phyloP scores from a whole-genome alignment of 2,888 invertebrate species.

The Melieria picta region DNA sequence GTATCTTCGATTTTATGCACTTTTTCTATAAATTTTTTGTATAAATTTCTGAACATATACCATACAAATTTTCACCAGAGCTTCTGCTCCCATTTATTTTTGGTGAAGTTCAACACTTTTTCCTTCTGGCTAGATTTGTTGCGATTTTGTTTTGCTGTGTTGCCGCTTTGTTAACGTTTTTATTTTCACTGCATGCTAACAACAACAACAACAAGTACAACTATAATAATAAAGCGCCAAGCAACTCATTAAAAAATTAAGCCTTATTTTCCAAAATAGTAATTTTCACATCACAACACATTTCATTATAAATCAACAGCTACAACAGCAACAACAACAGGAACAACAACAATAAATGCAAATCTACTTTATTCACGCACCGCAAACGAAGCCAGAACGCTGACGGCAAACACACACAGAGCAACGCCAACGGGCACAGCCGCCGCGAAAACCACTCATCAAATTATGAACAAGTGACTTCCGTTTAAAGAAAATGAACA shows the following conservation, averaged over 20 bases:
- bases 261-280: constrained; percentile 9
- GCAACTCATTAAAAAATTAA: constrained; percentile 17
- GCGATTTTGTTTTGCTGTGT: too few relatives aligned
- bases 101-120: too few relatives aligned
- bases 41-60: too few relatives aligned
- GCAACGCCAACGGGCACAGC: background rate
- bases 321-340: background rate
- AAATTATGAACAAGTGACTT: constrained; percentile 41
- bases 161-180: too few relatives aligned
- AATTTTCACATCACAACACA: constrained; percentile 20
- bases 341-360: background rate
- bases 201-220: background rate
- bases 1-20: too few relatives aligned
- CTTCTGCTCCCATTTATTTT: too few relatives aligned
- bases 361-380: background rate
- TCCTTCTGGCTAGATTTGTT: too few relatives aligned
- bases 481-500: constrained; percentile 43
- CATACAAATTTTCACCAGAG: too few relatives aligned
- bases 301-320: constrained; percentile 19
- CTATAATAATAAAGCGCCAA: background rate
- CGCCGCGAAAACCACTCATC: constrained; percentile 11
- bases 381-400: background rate
- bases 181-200: too few relatives aligned
- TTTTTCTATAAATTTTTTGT: too few relatives aligned
- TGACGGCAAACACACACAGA: background rate